Evolutionary conservation across 1,140 invertebrate genomes (phyloP), one percentile per base, ranked within the genome.

Genomic region (Bombus waltoni): DNA sequence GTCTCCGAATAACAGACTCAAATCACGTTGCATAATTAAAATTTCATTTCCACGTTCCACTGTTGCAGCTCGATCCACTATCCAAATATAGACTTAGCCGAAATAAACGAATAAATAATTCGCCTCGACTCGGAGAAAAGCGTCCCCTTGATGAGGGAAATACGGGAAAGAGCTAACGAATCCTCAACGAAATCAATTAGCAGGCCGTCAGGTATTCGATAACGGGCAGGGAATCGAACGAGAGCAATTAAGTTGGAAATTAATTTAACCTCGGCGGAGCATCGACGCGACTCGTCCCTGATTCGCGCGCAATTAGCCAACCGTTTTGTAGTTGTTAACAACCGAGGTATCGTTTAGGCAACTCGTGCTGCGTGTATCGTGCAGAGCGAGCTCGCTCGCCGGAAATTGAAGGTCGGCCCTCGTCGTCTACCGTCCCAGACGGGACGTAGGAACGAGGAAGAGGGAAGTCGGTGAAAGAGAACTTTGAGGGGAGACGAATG

Each of bases 331-430:
- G 66, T 80, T 62, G 86, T 84, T 88, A 74, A 72, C 75, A 38
- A 85, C 77, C 73, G 42, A 59, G 73, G 74, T 78, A 57, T 42
- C 75, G 83, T 71, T 74, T 68, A 44, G 81, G 75, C 72, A n/a
- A 28, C 59, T 62, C 28, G 85, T 59, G 66, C 78, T 8, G 15
- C 22, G 18, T 80, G 80, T 81, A 77, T 83, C 85, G 85, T 71
- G 72, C 74, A 66, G 79, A 47, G 74, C 35, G 59, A 53, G 76
- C 84, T 84, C 70, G 81, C 87, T 84, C 89, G 72, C 88, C 88
- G 89, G 89, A 90, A 89, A 90, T 90, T 90, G 89, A 90, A 90
- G 89, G 88, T 89, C 88, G 87, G n/a, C 59, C 59, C 65, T 78
- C 35, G 81, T 53, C 81, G 72, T 75, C 57, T 22, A 25, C 57